Evolutionary conservation across 2,797 vertebrate species (phyloP).

Genomic region (Coendou prehensilis): DNA sequence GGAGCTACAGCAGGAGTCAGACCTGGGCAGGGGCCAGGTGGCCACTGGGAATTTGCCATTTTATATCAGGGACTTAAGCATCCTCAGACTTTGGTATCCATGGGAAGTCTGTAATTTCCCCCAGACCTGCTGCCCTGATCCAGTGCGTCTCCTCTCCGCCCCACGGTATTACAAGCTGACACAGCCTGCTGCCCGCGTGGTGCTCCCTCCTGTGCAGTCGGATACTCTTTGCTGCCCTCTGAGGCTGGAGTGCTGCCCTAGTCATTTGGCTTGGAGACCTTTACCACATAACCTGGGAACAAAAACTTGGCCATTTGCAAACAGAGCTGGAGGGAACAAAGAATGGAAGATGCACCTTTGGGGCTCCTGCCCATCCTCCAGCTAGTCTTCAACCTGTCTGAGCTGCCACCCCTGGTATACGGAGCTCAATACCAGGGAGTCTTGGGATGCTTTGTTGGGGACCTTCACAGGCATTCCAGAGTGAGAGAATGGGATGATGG

Average conservation of each 20-base stretch:
- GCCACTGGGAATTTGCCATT: not conserved
- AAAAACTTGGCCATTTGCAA: not conserved
- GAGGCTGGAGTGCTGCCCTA: not conserved
- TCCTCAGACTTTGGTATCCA: not conserved
- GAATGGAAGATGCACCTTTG: not conserved
- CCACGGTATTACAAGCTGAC: not conserved
- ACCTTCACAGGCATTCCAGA: not conserved
- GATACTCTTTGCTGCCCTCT: too few species aligned
- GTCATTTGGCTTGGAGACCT: not conserved
- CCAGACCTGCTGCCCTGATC: not conserved
- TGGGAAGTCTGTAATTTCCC: not conserved
- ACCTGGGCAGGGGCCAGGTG: too few species aligned
- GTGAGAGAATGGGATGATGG: not conserved
- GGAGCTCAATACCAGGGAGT: not conserved
- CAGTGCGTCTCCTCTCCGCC: not conserved
- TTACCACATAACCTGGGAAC: not conserved
- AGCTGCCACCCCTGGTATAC: not conserved
- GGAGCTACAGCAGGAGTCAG: not conserved
- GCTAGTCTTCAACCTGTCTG: not conserved
- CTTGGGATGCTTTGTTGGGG: not conserved
- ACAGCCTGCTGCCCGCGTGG: rapidly evolving
- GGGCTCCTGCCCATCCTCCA: not conserved
- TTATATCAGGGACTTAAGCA: not conserved
- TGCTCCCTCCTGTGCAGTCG: too few species aligned
- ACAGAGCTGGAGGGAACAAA: not conserved